Evolutionary conservation across 1,140 invertebrate genomes (phyloP).

Genomic region (Macrosteles quadrilineatus): DNA sequence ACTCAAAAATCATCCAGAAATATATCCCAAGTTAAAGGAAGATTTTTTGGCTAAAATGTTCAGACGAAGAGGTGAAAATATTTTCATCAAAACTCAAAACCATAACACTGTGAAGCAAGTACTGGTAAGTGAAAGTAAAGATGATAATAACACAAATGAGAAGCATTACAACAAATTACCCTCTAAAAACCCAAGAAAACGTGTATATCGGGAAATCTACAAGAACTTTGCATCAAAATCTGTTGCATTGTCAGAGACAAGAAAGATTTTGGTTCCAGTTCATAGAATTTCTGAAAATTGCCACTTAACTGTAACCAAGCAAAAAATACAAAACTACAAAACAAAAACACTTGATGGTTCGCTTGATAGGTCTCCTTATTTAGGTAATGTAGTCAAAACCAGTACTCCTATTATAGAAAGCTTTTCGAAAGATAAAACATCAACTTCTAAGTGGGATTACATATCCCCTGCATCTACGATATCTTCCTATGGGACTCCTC

Average conservation of each 20-base stretch:
- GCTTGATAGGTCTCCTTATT: not conserved
- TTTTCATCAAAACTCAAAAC: not conserved
- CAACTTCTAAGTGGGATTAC: not conserved
- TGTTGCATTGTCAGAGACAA: not conserved
- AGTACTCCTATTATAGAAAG: not conserved
- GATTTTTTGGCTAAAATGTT: not conserved
- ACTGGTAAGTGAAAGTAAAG: not conserved
- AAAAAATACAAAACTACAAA: not conserved
- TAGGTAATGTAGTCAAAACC: not conserved
- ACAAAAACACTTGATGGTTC: not conserved
- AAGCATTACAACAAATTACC: not conserved
- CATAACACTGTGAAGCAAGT: not conserved
- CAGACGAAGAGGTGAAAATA: not conserved
- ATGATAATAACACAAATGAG: not conserved
- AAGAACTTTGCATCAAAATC: not conserved
- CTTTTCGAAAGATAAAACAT: not conserved
- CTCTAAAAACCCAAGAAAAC: not conserved
- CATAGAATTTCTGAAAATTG: not conserved
- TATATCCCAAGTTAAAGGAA: not conserved
- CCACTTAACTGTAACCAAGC: not conserved
- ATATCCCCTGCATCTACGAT: not conserved
- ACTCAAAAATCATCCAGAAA: not conserved
- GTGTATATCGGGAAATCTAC: not conserved
- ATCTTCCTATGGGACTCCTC: not conserved
- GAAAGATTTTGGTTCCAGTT: not conserved